phyloP scores from a whole-genome alignment of 2,113 vertebrate species.

The Engystomops pustulosus region DNA sequence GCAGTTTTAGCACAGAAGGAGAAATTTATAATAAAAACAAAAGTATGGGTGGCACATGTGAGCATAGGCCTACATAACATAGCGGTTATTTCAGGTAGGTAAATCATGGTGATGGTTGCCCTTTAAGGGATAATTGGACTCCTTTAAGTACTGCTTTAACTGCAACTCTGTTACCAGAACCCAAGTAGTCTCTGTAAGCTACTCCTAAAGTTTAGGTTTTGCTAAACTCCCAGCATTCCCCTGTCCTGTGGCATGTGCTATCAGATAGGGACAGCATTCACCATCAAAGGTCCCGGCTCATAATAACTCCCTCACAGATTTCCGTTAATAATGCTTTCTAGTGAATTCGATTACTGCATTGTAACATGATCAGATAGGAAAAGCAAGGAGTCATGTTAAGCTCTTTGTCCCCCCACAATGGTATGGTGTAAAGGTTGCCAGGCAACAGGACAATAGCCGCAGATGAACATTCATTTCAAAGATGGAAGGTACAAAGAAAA shows the following conservation, averaged over 20 bases:
- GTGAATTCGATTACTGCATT: constrained; percentile 39
- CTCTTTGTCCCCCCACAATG: constrained; percentile 36
- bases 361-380: constrained; percentile 40
- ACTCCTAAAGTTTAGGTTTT: background rate
- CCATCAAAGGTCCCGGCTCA: constrained; percentile 9
- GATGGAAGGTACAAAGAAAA: constrained; percentile 21
- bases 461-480: constrained; percentile 37
- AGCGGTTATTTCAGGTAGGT: no score
- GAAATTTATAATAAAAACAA: no score
- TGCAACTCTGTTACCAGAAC: no score
- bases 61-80: no score
- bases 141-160: no score
- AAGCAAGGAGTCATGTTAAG: constrained; percentile 43
- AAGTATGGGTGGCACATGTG: no score
- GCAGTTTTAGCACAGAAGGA: no score
- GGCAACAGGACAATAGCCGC: constrained; percentile 44
- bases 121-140: no score
- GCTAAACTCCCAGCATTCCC: background rate
- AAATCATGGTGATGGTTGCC: no score
- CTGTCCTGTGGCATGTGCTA: background rate
- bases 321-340: constrained; percentile 32
- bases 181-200: no score
- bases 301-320: constrained; percentile 24
- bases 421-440: constrained; percentile 48
- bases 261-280: background rate